phyloP scores from a whole-genome alignment of 2,113 vertebrate species.

The Acanthisitta chloris region DNA sequence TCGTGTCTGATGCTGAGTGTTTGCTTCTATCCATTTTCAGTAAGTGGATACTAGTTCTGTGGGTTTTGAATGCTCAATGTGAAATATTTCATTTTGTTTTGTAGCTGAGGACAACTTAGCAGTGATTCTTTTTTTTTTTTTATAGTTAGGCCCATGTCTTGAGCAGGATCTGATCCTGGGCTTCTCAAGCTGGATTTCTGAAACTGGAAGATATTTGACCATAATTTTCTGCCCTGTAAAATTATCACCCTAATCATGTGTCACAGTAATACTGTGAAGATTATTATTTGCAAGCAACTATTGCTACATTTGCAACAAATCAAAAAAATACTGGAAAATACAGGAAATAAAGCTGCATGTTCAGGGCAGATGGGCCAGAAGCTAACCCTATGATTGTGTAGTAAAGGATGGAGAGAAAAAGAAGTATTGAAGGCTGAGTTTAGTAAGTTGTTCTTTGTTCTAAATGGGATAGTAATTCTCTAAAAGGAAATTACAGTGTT shows the following conservation, averaged over 20 bases:
- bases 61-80: not conserved
- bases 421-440: not conserved
- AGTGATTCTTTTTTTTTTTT: too few species aligned
- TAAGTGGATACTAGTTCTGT: not conserved
- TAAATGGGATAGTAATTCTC: not conserved
- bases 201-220: not conserved
- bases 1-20: not conserved
- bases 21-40: not conserved
- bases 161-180: not conserved
- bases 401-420: not conserved
- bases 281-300: not conserved
- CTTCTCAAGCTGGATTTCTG: not conserved
- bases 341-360: rapidly evolving
- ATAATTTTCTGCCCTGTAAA: not conserved
- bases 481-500: not conserved
- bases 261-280: not conserved
- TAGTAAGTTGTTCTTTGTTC: not conserved
- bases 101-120: not conserved
- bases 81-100: not conserved
- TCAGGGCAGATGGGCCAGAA: not conserved
- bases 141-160: not conserved
- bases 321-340: not conserved
- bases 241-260: not conserved
- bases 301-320: not conserved
- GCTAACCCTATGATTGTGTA: not conserved